phyloP scores from a whole-genome alignment of 2,888 invertebrate genomes.

The Mythimna pallens region DNA sequence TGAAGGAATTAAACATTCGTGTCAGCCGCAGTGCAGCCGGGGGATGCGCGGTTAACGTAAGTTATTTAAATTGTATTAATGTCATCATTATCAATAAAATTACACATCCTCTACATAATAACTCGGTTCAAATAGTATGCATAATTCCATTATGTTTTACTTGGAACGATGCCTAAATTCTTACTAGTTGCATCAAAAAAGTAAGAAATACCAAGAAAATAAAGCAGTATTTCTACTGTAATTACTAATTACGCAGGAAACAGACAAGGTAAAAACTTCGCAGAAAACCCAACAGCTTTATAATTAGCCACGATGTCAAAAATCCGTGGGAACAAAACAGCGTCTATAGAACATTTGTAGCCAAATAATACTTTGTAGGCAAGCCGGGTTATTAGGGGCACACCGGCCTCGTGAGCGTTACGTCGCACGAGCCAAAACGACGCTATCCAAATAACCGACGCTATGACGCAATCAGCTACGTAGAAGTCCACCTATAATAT shows the following conservation, averaged over 20 bases:
- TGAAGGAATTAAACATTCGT: conserved; percentile 36
- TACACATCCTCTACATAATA: background rate
- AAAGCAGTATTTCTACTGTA: conserved; percentile 1
- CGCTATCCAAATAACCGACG: conserved; percentile 35
- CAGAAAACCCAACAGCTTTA: conserved; percentile 52
- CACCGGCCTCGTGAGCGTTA: conserved; percentile 40
- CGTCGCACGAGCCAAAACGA: conserved; percentile 50
- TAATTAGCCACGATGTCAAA: conserved; percentile 62
- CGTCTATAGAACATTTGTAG: conserved; percentile 51
- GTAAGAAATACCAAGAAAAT: background rate
- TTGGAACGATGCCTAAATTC: background rate
- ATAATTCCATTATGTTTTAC: background rate
- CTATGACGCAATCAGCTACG: conserved; percentile 42
- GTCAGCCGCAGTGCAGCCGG: conserved; percentile 10
- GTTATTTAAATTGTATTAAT: conserved; percentile 10
- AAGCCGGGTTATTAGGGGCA: conserved; percentile 54
- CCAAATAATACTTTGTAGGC: conserved; percentile 56
- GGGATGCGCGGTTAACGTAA: conserved; percentile 1
- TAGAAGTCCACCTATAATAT: conserved; percentile 8
- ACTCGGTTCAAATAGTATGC: background rate
- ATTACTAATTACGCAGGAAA: conserved; percentile 24
- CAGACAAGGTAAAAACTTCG: conserved; percentile 25
- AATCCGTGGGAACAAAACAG: conserved; percentile 63
- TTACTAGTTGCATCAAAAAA: background rate
- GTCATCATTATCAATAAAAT: background rate